phyloP scores from a whole-genome alignment of 1,140 invertebrate species.

The Drosophila pallidifrons region DNA sequence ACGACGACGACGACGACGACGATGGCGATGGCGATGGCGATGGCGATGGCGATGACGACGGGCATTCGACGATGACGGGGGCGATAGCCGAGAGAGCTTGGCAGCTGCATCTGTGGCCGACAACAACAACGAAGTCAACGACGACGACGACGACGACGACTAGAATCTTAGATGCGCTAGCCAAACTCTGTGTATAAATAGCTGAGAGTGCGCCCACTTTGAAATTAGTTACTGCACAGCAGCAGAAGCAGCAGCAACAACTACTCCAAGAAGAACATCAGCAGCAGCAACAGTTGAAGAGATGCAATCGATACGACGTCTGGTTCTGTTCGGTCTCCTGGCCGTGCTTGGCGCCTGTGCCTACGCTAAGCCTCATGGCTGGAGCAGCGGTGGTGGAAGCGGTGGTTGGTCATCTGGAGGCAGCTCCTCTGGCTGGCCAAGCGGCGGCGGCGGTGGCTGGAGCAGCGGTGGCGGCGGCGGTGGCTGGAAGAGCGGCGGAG shows the following conservation, averaged over 20 bases:
- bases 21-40: neutral
- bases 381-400: conserved; percentile 42
- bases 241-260: conserved; percentile 42
- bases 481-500: conserved; percentile 49
- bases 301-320: conserved; percentile 65
- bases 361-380: conserved; percentile 64
- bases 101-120: conserved; percentile 20
- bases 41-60: neutral
- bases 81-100: neutral
- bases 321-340: conserved; percentile 50
- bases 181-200: conserved; percentile 62
- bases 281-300: conserved; percentile 36
- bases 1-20: conserved; percentile 36
- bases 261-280: conserved; percentile 11
- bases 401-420: conserved; percentile 51
- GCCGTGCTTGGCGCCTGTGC: conserved; percentile 44
- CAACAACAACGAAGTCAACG: neutral
- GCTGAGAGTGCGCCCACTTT: conserved; percentile 63
- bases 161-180: conserved; percentile 62
- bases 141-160: conserved; percentile 2
- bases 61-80: neutral
- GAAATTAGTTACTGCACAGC: conserved; percentile 74
- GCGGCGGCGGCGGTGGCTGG: conserved; percentile 42
- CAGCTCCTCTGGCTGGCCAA: conserved; percentile 46
- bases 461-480: conserved; percentile 32